Evolutionary conservation across 2,797 vertebrate genomes (phyloP).

Genomic region (Pseudochromis fuscus): DNA sequence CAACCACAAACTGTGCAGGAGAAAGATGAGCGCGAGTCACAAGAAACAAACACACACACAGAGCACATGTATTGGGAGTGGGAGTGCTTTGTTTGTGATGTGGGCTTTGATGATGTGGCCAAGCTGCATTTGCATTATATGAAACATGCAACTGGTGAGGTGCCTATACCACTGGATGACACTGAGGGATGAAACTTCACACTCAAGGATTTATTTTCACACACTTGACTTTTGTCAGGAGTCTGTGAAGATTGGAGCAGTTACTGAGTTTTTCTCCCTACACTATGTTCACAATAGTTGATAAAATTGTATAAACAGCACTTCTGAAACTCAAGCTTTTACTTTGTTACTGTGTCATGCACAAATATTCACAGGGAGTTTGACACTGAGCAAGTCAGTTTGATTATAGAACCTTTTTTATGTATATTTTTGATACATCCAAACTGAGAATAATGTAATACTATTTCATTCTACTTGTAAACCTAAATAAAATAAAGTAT

Average conservation of each 20-base stretch:
- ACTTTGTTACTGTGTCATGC: too few species aligned
- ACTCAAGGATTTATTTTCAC: neutral
- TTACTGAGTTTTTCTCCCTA: too few species aligned
- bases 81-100: conserved; percentile 80
- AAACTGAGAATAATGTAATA: neutral
- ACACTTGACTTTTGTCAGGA: neutral
- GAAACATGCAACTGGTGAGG: conserved; percentile 81
- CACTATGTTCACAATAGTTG: too few species aligned
- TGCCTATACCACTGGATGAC: conserved; percentile 60
- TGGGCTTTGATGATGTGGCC: conserved; percentile 74
- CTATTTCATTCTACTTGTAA: conserved; percentile 11
- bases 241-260: too few species aligned
- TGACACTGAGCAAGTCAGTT: too few species aligned
- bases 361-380: too few species aligned
- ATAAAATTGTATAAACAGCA: too few species aligned
- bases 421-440: conserved; percentile 20
- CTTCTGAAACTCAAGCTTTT: too few species aligned
- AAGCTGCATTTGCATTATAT: conserved; percentile 81
- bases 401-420: too few species aligned
- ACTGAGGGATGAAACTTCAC: conserved; percentile 15
- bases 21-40: neutral
- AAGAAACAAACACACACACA: neutral
- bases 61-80: conserved; percentile 67
- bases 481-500: conserved; percentile 26
- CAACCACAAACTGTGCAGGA: neutral